Conservation (phyloP, 2,888 invertebrate genomes). For the Caenorhabditis imperialis region DNA sequence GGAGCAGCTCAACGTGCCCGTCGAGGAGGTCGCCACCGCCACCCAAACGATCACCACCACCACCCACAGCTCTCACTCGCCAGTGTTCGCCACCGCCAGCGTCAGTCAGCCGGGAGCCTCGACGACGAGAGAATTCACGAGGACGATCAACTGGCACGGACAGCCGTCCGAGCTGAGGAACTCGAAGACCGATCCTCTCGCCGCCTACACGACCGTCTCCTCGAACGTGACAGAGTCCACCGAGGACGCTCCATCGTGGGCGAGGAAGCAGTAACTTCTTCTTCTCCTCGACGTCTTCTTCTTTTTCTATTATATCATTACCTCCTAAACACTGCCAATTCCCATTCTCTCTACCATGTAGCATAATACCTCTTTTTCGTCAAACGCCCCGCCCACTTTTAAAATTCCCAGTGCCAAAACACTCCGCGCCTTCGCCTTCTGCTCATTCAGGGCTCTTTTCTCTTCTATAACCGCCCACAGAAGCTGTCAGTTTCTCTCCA, state of each 20-base stretch:
- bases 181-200: constrained; percentile 61
- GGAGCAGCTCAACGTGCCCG: constrained; percentile 68
- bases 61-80: constrained; percentile 21
- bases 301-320: constrained; percentile 1
- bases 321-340: constrained; percentile 28
- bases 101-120: constrained; percentile 35
- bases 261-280: constrained; percentile 49
- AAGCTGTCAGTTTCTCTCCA: no score
- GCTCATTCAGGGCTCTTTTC: constrained; percentile 1
- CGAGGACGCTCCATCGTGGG: constrained; percentile 66
- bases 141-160: constrained; percentile 73
- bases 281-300: background rate
- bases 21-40: constrained; percentile 51
- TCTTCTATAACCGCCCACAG: background rate
- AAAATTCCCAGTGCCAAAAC: constrained; percentile 53
- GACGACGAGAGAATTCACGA: constrained; percentile 60
- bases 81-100: constrained; percentile 30
- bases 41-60: constrained; percentile 50
- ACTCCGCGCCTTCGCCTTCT: background rate
- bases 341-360: background rate
- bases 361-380: constrained; percentile 6
- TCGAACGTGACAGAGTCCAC: constrained; percentile 45
- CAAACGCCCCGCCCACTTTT: background rate
- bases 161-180: constrained; percentile 72
- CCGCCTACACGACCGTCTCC: constrained; percentile 57